Evolutionary conservation across 2,113 vertebrate species (phyloP), one percentile per base, ranked within the genome.

Genomic region (Motacilla tschutschensis): DNA sequence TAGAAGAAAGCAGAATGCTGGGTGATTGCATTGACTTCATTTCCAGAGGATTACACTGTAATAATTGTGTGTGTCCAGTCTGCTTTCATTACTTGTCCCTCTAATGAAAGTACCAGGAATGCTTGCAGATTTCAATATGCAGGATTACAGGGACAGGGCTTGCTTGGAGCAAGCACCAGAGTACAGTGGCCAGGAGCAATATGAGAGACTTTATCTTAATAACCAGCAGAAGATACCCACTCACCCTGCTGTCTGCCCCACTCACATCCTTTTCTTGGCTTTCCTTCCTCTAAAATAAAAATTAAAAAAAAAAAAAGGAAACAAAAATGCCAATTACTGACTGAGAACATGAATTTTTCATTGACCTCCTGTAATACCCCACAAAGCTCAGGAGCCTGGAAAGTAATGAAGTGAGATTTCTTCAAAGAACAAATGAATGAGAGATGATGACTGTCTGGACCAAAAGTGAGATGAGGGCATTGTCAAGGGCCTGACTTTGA

Each of bases 11-110:
- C 55, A 89, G 87, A 87, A 83, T 12, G 25, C 83, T 13, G 73
- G 79, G 51, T 92, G 89, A 92, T 78, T 94, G 80, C 87, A 91
- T 88, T 94, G 92, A 95, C 87, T 95, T 94, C 26, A 78, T 93
- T 95, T 95, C 93, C 71, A 95, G 90, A 2, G 11, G 87, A 91
- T 96, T 94, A 93, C 65, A 51, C 90, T 92, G 88, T 93, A 93
- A 94, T 94, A 94, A 95, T 95, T 95, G 79, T 16, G 7, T 85
- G 25, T 65, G 87, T 92, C 85, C 73, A 94, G 78, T 90, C 73
- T 90, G 64, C 80, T 95, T 81, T 94, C 51, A 74, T 85, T 91
- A 89, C 69, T 87, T 88, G 70, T 62, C 67, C 67, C 40, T 93
- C 76, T 87, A 87, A 89, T 93, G 80, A 93, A 91, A 80, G 63